Conservation (phyloP, 2,113 vertebrate genomes). For the Lichenostomus cassidix region DNA sequence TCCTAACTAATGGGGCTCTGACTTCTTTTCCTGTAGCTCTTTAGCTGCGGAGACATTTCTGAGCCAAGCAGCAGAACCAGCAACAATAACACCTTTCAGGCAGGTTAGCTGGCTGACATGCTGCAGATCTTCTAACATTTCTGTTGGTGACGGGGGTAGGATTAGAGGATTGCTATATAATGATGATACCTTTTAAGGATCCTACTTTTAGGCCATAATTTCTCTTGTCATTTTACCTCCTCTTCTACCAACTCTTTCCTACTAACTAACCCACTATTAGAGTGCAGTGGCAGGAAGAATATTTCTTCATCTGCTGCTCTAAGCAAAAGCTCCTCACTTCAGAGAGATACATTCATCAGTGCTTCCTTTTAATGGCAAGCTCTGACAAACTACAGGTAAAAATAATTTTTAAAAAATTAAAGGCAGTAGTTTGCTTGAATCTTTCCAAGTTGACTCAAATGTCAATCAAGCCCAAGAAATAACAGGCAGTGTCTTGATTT, state of each 20-base stretch:
- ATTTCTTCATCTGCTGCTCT: slow-evolving; percentile 17
- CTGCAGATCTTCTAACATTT: slow-evolving; percentile 19
- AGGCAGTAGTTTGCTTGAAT: slow-evolving; percentile 21
- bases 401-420: background rate
- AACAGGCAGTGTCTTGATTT: slow-evolving; percentile 63
- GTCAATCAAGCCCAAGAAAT: slow-evolving; percentile 58
- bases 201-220: slow-evolving; percentile 46
- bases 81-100: slow-evolving; percentile 46
- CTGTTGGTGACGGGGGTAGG: background rate
- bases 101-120: slow-evolving; percentile 29
- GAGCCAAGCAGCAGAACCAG: slow-evolving; percentile 39
- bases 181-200: slow-evolving; percentile 35
- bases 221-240: slow-evolving; percentile 49
- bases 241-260: background rate
- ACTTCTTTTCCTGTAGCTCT: slow-evolving; percentile 39
- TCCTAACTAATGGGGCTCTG: slow-evolving; percentile 29
- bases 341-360: background rate
- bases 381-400: slow-evolving; percentile 52
- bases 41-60: slow-evolving; percentile 30
- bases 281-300: background rate
- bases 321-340: slow-evolving; percentile 15
- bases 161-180: slow-evolving; percentile 30
- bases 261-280: background rate
- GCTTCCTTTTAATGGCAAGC: slow-evolving; percentile 39
- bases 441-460: slow-evolving; percentile 40